These are phyloP conservation scores for Sturnus vulgaris DNA, from an alignment of 2,113 vertebrate species.

Conservation along the genomic window DNA sequence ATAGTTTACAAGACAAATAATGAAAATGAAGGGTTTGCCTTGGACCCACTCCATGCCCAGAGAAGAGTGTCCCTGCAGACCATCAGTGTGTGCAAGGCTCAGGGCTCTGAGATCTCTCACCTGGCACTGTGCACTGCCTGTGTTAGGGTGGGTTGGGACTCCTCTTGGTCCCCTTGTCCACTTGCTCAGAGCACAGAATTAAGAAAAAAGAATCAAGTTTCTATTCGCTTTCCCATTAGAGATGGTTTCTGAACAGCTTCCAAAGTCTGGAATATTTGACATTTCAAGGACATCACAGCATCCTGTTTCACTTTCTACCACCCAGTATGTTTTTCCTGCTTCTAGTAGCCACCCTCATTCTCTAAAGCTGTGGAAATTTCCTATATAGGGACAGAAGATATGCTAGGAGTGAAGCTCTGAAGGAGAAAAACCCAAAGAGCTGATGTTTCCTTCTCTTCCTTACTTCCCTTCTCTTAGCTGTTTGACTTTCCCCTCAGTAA, in stretches of 20 bases:
- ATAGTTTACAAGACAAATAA: not conserved
- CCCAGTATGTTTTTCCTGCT: not conserved
- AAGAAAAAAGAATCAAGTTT: not conserved
- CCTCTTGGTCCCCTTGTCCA: not conserved
- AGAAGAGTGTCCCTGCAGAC: not conserved
- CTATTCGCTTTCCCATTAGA: not conserved
- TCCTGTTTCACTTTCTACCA: not conserved
- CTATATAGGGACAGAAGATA: not conserved
- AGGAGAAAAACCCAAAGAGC: not conserved
- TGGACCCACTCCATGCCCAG: not conserved
- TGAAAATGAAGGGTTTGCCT: not conserved
- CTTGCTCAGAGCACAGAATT: not conserved
- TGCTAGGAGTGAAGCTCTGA: fast-evolving
- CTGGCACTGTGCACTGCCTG: fast-evolving
- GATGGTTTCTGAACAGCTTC: not conserved
- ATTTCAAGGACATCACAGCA: not conserved
- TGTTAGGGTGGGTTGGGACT: fast-evolving
- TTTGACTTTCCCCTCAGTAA: not conserved
- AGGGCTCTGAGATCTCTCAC: fast-evolving
- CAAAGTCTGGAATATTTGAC: not conserved
- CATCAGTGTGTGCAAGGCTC: too few species aligned
- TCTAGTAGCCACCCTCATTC: not conserved
- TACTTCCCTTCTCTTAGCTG: not conserved
- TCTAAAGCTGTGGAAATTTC: not conserved
- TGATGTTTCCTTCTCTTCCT: not conserved